phyloP scores from a whole-genome alignment of 2,888 invertebrate genomes.

The Drosophila melanocephala region DNA sequence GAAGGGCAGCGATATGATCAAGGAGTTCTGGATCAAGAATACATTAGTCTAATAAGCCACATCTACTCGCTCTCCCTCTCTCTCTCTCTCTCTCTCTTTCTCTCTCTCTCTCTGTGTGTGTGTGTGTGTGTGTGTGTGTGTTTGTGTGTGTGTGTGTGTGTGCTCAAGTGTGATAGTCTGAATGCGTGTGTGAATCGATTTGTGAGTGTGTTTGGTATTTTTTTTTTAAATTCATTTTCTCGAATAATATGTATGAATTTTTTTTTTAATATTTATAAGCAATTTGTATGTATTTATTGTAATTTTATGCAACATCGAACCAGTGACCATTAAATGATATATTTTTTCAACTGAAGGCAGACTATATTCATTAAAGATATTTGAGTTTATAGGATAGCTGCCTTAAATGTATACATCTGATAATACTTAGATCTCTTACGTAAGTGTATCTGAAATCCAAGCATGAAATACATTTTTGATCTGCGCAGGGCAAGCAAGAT shows the following conservation, averaged over 20 bases:
- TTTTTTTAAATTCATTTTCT: not conserved
- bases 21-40: slow-evolving; percentile 91
- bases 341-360: not conserved
- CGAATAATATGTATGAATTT: slow-evolving; percentile 5
- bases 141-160: slow-evolving; percentile 10
- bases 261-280: slow-evolving; percentile 53
- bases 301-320: slow-evolving; percentile 24
- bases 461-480: not conserved
- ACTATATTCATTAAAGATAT: not conserved
- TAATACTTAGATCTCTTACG: not conserved
- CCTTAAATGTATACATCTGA: not conserved
- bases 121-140: not conserved
- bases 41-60: slow-evolving; percentile 78
- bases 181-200: slow-evolving; percentile 13
- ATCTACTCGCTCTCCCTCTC: not conserved
- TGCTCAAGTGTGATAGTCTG: slow-evolving; percentile 15
- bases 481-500: not conserved
- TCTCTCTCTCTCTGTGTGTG: not conserved
- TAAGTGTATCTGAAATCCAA: not conserved
- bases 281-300: slow-evolving; percentile 51
- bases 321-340: slow-evolving; percentile 50
- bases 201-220: slow-evolving; percentile 16
- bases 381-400: not conserved
- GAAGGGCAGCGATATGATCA: slow-evolving; percentile 95
- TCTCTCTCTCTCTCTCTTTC: too few species aligned